Base-by-base conservation (phyloP, 2,797 vertebrate genomes). In the Pangasius mekongensis region DNA sequence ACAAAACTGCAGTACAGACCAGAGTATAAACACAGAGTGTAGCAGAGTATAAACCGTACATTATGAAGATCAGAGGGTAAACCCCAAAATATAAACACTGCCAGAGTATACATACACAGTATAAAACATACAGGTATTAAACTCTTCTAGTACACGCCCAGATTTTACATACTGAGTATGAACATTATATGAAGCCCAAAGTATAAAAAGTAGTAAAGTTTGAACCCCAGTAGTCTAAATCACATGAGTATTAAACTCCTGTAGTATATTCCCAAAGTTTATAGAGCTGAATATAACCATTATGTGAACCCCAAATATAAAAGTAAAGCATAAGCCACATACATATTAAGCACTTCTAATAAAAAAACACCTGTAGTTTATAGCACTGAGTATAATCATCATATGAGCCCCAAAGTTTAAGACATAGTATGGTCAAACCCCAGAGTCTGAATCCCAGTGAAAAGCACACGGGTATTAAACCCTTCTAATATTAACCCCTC, bases 11-110 rank as follows among this genome's bases (percentile, higher is more conserved):
- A 66, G 18, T 7, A 22, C 43, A 86, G 77, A 56, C 62, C 62
- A 33, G 74, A 43, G 62, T 7, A 80, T 56, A 86, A 86, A 77
- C 36, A 74, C 30, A 11, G 67, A 54, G 49, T 5, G 5, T 54
- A 47, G 10, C 77, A 0, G 36, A 30, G 39, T 86, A 30, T 74
- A 78, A 52, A 66, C 58, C 58, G 2, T 47, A 52, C 20, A 86
- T 66, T 77, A 52, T 4, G 43, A 76, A 77, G 56, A 49, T 86
- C 56, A 62, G n/a, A 43, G n/a, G 6, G 27, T 64, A 77, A 86
- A 86, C 71, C 73, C 71, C 14, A 66, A 49, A 83, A 66, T 30
- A 84, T 33, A 67, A 33, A 30, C 43, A 83, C 36, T 36, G 77
- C 33, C 30, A 36, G 27, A 33, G n/a, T 33, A n/a, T 78, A 56